phyloP scores from a whole-genome alignment of 2,797 vertebrate genomes.

The Thamnophis elegans region DNA sequence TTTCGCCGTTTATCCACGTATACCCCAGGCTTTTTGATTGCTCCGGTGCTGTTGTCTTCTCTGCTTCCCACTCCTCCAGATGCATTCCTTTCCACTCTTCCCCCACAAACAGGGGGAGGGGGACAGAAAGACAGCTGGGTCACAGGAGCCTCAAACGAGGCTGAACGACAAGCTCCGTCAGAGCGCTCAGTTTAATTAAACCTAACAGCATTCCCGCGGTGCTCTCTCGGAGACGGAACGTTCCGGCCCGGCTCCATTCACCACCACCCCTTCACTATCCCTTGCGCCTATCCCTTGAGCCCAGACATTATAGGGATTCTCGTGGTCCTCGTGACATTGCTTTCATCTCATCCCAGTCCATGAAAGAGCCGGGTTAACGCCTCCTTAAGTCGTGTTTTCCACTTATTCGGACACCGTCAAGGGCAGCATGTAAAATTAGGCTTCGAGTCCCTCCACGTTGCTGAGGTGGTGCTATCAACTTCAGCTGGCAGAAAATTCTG shows the following conservation, averaged over 20 bases:
- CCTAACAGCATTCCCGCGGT: background rate
- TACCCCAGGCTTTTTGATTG: background rate
- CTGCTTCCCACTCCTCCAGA: background rate
- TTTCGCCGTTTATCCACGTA: background rate
- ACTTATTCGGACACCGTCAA: background rate
- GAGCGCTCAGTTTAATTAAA: conserved; percentile 20
- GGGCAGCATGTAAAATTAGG: background rate
- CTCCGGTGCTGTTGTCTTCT: background rate
- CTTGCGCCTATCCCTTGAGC: background rate
- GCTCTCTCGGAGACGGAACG: background rate
- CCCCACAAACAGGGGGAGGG: background rate
- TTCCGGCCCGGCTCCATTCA: background rate
- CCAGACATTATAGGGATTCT: background rate
- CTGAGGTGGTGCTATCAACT: background rate
- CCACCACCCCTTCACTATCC: background rate
- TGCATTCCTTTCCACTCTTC: background rate
- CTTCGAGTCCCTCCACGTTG: background rate
- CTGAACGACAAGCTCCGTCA: conserved; percentile 4
- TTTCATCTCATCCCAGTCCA: background rate
- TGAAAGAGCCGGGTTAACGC: background rate
- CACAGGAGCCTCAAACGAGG: conserved; percentile 14
- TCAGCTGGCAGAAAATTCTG: background rate
- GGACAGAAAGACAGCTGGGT: background rate
- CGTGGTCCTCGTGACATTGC: background rate
- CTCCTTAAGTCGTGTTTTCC: background rate